Conservation (phyloP, 2,888 invertebrate genomes). For the Polydrusus cervinus region DNA sequence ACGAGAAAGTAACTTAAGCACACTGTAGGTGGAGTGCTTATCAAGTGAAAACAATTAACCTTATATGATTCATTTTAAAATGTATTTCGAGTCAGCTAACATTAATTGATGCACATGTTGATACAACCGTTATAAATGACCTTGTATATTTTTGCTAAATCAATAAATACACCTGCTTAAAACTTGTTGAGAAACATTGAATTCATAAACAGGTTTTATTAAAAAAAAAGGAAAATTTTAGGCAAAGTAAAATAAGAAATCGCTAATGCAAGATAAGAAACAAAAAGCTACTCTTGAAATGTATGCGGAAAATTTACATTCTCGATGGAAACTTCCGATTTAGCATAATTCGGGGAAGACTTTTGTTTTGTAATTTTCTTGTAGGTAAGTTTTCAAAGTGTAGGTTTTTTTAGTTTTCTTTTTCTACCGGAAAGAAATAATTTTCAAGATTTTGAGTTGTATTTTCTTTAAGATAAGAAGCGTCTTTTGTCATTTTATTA, state of each 20-base stretch:
- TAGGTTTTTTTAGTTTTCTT: slow-evolving; percentile 5
- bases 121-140: too few relatives aligned
- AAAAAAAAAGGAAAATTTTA: neutral
- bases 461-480: too few relatives aligned
- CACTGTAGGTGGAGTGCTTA: too few relatives aligned
- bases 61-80: too few relatives aligned
- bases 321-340: slow-evolving; percentile 22
- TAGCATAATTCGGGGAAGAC: slow-evolving; percentile 17
- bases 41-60: too few relatives aligned
- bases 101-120: too few relatives aligned
- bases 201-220: neutral
- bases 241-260: slow-evolving; percentile 6
- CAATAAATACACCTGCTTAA: neutral
- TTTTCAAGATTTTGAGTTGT: neutral
- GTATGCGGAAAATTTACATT: slow-evolving; percentile 16
- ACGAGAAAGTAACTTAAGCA: too few relatives aligned
- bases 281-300: slow-evolving; percentile 10
- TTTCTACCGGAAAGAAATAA: slow-evolving; percentile 1
- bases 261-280: slow-evolving; percentile 16
- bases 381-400: slow-evolving; percentile 10
- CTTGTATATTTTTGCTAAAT: too few relatives aligned
- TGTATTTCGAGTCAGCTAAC: too few relatives aligned
- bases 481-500: too few relatives aligned
- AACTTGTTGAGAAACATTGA: too few relatives aligned
- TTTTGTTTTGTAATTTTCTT: slow-evolving; percentile 24